A percentile compares a stretch with the other conserved stretches of the same genome.
These are phyloP conservation scores for Danio albolineatus DNA, from an alignment of 2,797 vertebrate genomes.

Conservation along the genomic window DNA sequence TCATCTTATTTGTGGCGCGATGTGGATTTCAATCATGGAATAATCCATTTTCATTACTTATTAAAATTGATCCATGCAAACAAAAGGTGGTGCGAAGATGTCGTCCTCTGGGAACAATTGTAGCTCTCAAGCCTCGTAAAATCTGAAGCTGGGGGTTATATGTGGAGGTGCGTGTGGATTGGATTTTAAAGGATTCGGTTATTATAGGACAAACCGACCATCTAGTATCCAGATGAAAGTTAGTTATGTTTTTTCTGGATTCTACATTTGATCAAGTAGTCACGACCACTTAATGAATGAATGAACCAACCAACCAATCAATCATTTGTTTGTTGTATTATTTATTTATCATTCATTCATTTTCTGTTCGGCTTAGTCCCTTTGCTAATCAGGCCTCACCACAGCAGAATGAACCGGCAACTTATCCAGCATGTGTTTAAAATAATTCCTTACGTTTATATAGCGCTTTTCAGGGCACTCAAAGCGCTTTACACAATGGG, in stretches of 20 bases:
- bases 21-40: constrained; percentile 47
- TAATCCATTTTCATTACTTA: constrained; percentile 60
- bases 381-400: too few species aligned
- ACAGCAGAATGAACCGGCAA: too few species aligned
- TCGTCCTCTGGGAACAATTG: constrained; percentile 30
- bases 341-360: too few species aligned
- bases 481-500: too few species aligned
- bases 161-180: constrained; percentile 31
- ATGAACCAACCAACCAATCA: too few species aligned
- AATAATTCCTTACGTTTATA: too few species aligned
- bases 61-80: constrained; percentile 52
- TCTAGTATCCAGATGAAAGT: background rate
- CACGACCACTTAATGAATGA: too few species aligned
- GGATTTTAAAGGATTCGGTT: constrained; percentile 33
- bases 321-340: too few species aligned
- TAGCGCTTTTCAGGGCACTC: too few species aligned
- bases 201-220: background rate
- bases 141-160: constrained; percentile 37
- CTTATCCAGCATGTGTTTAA: too few species aligned
- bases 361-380: too few species aligned
- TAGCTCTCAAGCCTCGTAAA: constrained; percentile 36
- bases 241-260: background rate
- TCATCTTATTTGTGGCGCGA: constrained; percentile 35
- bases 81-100: constrained; percentile 37
- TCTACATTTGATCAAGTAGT: background rate